phyloP scores from a whole-genome alignment of 2,797 vertebrate genomes.

The Gastrophryne carolinensis region DNA sequence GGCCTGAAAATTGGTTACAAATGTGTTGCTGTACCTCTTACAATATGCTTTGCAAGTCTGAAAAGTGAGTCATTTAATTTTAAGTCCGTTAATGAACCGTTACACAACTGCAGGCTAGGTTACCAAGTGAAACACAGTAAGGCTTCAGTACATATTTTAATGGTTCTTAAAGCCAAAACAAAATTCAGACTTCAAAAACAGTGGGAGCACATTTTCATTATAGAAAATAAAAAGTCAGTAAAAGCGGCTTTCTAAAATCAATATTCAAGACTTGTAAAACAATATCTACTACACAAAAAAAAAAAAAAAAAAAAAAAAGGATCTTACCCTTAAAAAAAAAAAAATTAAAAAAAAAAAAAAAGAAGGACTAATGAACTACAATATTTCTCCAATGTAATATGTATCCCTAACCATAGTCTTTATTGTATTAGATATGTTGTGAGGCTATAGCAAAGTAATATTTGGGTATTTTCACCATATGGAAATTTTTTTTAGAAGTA shows the following conservation, averaged over 20 bases:
- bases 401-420: not conserved
- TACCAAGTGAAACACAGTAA: not conserved
- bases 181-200: not conserved
- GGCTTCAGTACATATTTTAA: not conserved
- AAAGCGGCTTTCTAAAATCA: too few species aligned
- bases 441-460: conserved; percentile 53
- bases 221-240: not conserved
- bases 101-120: not conserved
- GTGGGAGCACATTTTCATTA: not conserved
- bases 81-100: not conserved
- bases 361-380: too few species aligned
- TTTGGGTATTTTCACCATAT: not conserved
- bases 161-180: not conserved
- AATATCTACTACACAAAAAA: not conserved
- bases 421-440: not conserved
- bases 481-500: conserved; percentile 69
- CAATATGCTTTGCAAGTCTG: too few species aligned
- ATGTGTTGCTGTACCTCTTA: too few species aligned
- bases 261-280: not conserved
- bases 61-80: conserved; percentile 22
- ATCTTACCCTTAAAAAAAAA: too few species aligned
- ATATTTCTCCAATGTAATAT: not conserved
- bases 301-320: not conserved
- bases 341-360: not conserved
- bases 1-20: too few species aligned